Evolutionary conservation across 1,140 invertebrate species (phyloP).

Genomic region (Hyphantria cunea): DNA sequence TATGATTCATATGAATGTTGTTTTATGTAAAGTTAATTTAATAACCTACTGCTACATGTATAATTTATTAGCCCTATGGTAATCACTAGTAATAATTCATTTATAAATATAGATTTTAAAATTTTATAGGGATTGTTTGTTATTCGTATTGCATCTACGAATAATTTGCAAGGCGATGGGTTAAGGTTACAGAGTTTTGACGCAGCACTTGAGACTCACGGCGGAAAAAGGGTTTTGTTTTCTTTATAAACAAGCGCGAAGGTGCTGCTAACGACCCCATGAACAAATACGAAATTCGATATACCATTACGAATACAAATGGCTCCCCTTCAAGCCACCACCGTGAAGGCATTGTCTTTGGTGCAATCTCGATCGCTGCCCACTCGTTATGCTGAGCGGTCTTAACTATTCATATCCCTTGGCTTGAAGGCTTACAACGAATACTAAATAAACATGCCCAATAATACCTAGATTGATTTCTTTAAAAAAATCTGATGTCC

Average conservation of each 20-base stretch:
- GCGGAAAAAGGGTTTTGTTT: constrained; percentile 72
- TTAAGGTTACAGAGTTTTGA: constrained; percentile 46
- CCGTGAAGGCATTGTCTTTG: constrained; percentile 67
- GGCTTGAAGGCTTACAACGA: not conserved
- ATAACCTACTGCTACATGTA: no score
- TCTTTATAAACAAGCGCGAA: constrained; percentile 77
- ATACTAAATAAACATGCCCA: constrained; percentile 27
- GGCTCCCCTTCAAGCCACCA: constrained; percentile 56
- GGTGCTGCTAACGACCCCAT: constrained; percentile 77
- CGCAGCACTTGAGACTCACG: constrained; percentile 39
- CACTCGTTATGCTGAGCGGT: constrained; percentile 35
- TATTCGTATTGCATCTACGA: no score
- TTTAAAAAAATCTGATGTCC: constrained; percentile 41
- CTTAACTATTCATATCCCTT: constrained; percentile 36
- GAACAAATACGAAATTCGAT: constrained; percentile 81
- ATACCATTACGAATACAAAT: constrained; percentile 79
- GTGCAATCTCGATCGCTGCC: constrained; percentile 56
- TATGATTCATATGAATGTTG: no score
- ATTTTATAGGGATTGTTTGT: no score
- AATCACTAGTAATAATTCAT: no score
- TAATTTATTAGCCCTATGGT: no score
- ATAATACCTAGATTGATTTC: constrained; percentile 42
- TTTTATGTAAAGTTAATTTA: no score
- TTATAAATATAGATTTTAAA: no score
- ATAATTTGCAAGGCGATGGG: constrained; percentile 21